Evolutionary conservation across 2,113 vertebrate genomes (phyloP), one percentile per base, ranked within the genome.

Genomic region (Chiloscyllium plagiosum): DNA sequence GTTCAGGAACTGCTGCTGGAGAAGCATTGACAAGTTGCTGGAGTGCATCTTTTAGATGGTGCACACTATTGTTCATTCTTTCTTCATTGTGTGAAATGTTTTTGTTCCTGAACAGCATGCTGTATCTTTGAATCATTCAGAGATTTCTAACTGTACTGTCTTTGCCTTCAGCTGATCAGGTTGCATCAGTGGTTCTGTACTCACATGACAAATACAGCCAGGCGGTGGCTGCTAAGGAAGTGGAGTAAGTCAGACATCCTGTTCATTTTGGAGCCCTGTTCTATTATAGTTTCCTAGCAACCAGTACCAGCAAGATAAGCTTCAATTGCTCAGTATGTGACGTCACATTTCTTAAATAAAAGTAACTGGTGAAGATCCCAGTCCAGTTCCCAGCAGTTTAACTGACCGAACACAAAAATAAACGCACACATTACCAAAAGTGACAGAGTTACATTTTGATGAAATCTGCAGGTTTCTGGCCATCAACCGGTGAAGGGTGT

Each of bases 161-260:
- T 95, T 52, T 95, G 3, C 69, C 52, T 96, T 56, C 97, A 99
- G 99, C 98, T 96, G 99, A 99, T 94, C 99, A 99, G 97, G 97
- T 99, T 96, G 97, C 98, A 96, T 98, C 98, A 0, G 98, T 99
- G 96, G 98, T 99, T 96, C 97, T 99, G 89, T 99, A 99, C 97
- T 98, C 98, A 13, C 99, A 98, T 22, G 99, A 99, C 94, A 99
- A 98, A 96, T 99, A 99, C 4, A 96, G 97, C 92, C 98, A 99
- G 96, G 97, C 98, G 0, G 99, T 99, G 96, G 99, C 99, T 96
- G 86, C 96, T 96, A 98, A 98, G 96, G 99, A 99, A 94, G 96
- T 96, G 0, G 96, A 96, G 99, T 99, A 97, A 98, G 98, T 98
- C 20, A 70, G 3, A 26, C 69, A 37, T 5, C 29, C 22, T 29